Evolutionary conservation across 2,797 vertebrate species (phyloP), one percentile per base, ranked within the genome.

Genomic region (Hoplostethus mediterraneus): DNA sequence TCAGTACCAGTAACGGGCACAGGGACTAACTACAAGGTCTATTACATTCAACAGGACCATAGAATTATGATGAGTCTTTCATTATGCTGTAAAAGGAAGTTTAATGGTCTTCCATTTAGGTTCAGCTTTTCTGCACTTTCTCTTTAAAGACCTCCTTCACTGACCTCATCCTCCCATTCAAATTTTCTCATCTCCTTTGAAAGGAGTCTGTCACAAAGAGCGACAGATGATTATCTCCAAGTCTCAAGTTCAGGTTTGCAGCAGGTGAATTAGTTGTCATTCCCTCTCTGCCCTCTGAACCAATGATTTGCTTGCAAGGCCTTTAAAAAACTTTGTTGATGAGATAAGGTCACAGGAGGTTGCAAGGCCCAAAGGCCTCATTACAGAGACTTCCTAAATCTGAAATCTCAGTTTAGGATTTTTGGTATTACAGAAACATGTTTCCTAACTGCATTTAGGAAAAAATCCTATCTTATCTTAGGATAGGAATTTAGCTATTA

Each of bases 91-190:
- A 70, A 81, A 82, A 86, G 54, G 53, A 17, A 30, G 47, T 83
- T 79, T 84, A 85, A 80, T 86, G 81, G 77, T 61, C 77, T 62
- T 75, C 62, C 55, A 85, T 86, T 86, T 66, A 63, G 68, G 66
- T 78, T 81, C 56, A 74, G 60, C 55, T 73, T 74, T 81, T 61
- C 49, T 54, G 62, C 69, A 31, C 28, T 36, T 62, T 78, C 74
- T 67, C 11, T 28, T 47, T 14, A 73, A 86, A 81, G 75, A 83
- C 71, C 55, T 55, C 81, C 73, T 75, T 71, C 67, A 77, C 75
- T 64, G 70, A 42, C 70, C 57, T 82, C 75, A 66, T 55, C 59
- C 69, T 40, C 71, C 62, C 54, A 81, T 85, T 84, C 70, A 86
- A 63, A 81, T 84, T 33, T 75, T 13, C 71, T 70, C 36, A 8